Evolutionary conservation across 2,797 vertebrate genomes (phyloP).

Genomic region (Siniperca obscura): DNA sequence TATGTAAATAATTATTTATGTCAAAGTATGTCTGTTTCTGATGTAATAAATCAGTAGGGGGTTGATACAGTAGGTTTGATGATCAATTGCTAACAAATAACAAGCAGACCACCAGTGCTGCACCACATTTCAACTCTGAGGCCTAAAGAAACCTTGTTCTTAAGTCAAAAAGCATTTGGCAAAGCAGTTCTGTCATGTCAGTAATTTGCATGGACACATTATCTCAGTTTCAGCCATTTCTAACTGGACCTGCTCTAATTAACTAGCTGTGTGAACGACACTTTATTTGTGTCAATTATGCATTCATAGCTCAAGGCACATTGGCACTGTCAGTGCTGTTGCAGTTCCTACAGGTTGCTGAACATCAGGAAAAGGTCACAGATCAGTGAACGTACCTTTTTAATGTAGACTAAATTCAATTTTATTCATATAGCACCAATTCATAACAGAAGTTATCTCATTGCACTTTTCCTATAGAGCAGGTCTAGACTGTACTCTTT

Average conservation of each 20-base stretch:
- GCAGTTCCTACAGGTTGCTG: neutral
- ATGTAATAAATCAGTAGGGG: neutral
- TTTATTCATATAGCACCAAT: no score
- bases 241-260: conserved; percentile 7
- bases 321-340: neutral
- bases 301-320: neutral
- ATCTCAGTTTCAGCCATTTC: neutral
- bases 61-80: neutral
- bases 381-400: neutral
- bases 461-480: no score
- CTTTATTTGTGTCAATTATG: conserved; percentile 19
- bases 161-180: neutral
- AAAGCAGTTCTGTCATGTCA: neutral
- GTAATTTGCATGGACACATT: neutral
- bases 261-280: neutral
- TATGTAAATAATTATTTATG: no score
- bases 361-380: neutral
- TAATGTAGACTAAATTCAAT: neutral
- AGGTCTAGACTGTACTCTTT: no score
- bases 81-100: neutral
- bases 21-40: no score
- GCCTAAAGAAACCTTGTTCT: neutral
- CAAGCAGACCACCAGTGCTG: neutral
- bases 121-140: neutral
- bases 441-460: no score